A percentile compares a stretch with the other conserved stretches of the same genome.
phyloP scores from a whole-genome alignment of 2,797 vertebrate genomes.

The Crocodylus rhombifer region DNA sequence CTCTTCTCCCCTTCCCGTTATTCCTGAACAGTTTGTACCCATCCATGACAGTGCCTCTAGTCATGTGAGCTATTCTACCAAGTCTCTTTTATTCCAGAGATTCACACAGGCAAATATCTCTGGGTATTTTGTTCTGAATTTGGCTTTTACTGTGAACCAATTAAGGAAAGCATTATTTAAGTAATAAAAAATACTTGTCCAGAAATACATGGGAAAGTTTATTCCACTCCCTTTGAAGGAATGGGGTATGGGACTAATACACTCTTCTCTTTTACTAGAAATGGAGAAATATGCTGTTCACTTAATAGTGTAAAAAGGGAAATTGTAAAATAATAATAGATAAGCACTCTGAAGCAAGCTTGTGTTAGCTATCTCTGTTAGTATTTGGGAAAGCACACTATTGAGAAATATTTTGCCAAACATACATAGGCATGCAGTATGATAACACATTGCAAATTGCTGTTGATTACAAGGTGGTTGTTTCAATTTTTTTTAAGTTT shows the following conservation, averaged over 20 bases:
- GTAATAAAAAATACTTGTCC: constrained; percentile 26
- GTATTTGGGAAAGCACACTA: constrained; percentile 6
- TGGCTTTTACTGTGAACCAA: constrained; percentile 30
- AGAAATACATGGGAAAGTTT: constrained; percentile 27
- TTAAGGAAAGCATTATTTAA: constrained; percentile 29
- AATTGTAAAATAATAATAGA: background rate
- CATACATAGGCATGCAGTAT: background rate
- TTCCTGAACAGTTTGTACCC: no score
- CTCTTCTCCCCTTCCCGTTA: no score
- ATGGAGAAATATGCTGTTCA: background rate
- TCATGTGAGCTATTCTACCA: no score
- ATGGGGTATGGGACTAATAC: background rate
- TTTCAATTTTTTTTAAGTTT: constrained; percentile 10
- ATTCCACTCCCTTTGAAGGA: background rate
- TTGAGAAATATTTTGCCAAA: constrained; percentile 49
- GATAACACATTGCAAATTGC: background rate
- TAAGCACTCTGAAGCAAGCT: constrained; percentile 3
- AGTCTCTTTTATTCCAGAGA: no score
- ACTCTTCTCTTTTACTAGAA: background rate
- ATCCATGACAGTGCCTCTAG: no score
- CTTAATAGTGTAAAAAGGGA: background rate
- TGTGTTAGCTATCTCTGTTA: background rate
- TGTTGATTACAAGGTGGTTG: background rate
- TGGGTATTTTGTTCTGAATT: background rate
- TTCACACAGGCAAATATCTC: background rate